Conservation (phyloP, 1,140 invertebrate species). For the Euborellia annulipes region DNA sequence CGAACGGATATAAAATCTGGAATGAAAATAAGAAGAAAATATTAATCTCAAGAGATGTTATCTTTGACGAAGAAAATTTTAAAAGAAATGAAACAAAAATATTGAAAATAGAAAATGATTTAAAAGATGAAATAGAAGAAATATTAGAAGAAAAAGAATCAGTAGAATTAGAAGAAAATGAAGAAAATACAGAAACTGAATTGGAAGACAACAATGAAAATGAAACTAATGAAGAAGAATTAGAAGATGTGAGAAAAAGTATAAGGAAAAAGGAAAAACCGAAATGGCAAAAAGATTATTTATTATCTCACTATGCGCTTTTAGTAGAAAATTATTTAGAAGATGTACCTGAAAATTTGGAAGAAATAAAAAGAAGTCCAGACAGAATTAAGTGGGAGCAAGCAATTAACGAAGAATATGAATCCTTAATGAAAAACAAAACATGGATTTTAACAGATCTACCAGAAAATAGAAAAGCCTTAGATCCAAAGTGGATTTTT, state of each 20-base stretch:
- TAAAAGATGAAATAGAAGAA: too few relatives aligned
- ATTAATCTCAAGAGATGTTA: constrained; percentile 3
- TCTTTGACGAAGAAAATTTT: constrained; percentile 7
- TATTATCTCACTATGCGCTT: too few relatives aligned
- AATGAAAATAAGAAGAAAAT: constrained; percentile 1
- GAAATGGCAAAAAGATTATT: too few relatives aligned
- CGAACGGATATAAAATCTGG: constrained; percentile 10
- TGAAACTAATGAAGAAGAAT: too few relatives aligned
- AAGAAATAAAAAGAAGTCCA: not conserved
- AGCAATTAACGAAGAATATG: not conserved
- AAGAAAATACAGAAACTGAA: too few relatives aligned
- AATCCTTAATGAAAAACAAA: not conserved
- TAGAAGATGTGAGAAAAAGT: too few relatives aligned
- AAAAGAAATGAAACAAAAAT: too few relatives aligned
- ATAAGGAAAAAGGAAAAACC: too few relatives aligned
- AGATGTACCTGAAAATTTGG: not conserved
- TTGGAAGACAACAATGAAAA: too few relatives aligned
- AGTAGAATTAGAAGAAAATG: too few relatives aligned
- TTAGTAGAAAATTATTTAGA: constrained; percentile 1
- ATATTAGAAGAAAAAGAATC: too few relatives aligned
- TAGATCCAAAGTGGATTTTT: constrained; percentile 1
- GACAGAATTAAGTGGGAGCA: not conserved
- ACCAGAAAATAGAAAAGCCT: not conserved
- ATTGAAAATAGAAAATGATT: too few relatives aligned
- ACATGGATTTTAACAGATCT: not conserved